Percentiles rank a stretch among this genome's conserved stretches.
Evolutionary conservation across 2,113 vertebrate genomes (phyloP).

Genomic region (Grantiella picta): DNA sequence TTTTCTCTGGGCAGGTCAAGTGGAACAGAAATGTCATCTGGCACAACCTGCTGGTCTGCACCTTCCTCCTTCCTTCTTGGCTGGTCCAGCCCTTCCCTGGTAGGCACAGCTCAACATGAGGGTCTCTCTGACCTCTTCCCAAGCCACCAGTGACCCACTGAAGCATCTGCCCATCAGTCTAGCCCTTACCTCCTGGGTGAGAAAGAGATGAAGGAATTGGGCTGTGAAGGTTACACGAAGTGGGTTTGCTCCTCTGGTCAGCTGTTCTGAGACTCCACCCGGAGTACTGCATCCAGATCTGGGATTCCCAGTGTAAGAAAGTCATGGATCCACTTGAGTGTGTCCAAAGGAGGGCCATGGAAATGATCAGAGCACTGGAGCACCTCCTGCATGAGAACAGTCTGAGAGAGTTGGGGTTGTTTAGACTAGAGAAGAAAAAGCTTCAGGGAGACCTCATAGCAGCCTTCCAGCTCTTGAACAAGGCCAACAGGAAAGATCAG

Average conservation of each 20-base stretch:
- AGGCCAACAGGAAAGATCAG: neutral
- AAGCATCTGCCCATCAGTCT: neutral
- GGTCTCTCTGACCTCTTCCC: neutral
- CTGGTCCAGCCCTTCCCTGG: neutral
- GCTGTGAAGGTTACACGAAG: neutral
- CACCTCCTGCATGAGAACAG: neutral
- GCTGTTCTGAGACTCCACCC: neutral
- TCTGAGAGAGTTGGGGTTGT: neutral
- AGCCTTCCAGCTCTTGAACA: neutral
- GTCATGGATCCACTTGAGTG: fast-evolving
- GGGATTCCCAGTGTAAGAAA: neutral
- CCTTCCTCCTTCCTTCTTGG: neutral
- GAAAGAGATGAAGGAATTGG: neutral
- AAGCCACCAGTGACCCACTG: fast-evolving
- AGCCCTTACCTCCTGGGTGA: neutral
- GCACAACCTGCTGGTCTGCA: neutral
- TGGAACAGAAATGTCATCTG: neutral
- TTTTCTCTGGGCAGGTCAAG: neutral
- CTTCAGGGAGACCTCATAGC: fast-evolving
- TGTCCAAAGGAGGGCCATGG: neutral
- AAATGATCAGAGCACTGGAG: neutral
- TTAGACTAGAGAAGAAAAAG: neutral
- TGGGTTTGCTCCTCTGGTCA: neutral
- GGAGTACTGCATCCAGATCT: neutral
- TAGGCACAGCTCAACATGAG: neutral